Evolutionary conservation across 2,888 invertebrate genomes (phyloP), one percentile per base, ranked within the genome.

Genomic region (Odiellus spinosus): DNA sequence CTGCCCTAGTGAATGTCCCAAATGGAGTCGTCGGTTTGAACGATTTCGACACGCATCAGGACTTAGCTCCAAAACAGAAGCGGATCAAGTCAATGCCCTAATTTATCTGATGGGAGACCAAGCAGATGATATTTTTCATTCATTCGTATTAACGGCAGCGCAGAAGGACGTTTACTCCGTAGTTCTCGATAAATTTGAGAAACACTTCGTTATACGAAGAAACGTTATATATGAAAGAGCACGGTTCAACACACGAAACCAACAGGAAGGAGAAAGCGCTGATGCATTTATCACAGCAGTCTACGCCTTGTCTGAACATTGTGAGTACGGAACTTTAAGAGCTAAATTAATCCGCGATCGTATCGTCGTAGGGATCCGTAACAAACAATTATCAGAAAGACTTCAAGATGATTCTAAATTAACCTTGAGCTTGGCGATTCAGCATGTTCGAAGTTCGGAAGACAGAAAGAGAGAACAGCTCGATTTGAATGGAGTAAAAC

Each of bases 121-220:
- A 10, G 54, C 54, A 1, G 54, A 53, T 11, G 54, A 54, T 15
- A 45, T 54, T 32, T 33, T 53, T 58, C 59, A 46, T 33, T 62
- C 34, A 61, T 61, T 5, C 54, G 60, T 46, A 44, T 48, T 5
- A 49, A 61, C 43, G 2, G 46, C 33, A 1, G 51, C 44, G 1
- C 42, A 51, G 33, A 3, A 12, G 33, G 45, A 51, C 32, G 45
- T 42, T 10, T 54, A 47, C 36, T 35, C 43, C 3, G 19, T 36
- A n/a, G 53, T 55, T 2, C 15, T 50, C 1, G 42, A 46, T 5
- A 39, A 17, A 2, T 55, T 55, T 43, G 50, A 52, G n/a, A 40
- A 26, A 2, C 51, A 55, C 33, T 56, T 56, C 38, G 34, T 54
- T 1, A 36, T 45, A 0, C 41, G 42, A 15, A 38, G 43, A 8